Conservation (phyloP, 2,888 invertebrate genomes). For the Oxystoma pomonae region DNA sequence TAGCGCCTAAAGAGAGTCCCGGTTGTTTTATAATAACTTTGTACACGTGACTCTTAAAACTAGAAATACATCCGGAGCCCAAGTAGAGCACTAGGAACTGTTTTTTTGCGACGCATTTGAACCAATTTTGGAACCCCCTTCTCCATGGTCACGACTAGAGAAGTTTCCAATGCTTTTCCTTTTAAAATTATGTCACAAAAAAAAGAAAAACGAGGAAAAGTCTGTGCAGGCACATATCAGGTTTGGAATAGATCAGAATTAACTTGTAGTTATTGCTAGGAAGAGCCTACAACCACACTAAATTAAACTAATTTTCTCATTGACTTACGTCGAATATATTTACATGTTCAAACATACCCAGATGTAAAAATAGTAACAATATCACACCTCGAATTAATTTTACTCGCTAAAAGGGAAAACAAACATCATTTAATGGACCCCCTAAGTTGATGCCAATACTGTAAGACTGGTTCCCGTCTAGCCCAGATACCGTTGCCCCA, state of each 20-base stretch:
- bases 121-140: too few relatives aligned
- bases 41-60: constrained; percentile 76
- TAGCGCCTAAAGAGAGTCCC: constrained; percentile 87
- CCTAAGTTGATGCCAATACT: constrained; percentile 66
- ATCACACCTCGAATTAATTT: not conserved
- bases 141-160: too few relatives aligned
- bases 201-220: too few relatives aligned
- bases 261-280: too few relatives aligned
- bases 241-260: too few relatives aligned
- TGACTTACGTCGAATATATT: too few relatives aligned
- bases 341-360: too few relatives aligned
- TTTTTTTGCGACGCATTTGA: constrained; percentile 90
- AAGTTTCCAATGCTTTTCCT: too few relatives aligned
- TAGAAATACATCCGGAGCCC: constrained; percentile 82
- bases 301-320: too few relatives aligned
- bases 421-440: constrained; percentile 40
- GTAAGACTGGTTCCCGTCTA: constrained; percentile 64
- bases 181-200: too few relatives aligned
- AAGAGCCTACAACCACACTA: too few relatives aligned
- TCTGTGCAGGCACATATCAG: too few relatives aligned
- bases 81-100: constrained; percentile 90
- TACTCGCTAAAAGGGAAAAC: not conserved
- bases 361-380: not conserved
- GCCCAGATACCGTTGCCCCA: constrained; percentile 69
- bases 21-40: constrained; percentile 68